These are phyloP conservation scores for Pogonognathellus flavescens DNA, from an alignment of 1,140 invertebrate species.

Conservation along the genomic window DNA sequence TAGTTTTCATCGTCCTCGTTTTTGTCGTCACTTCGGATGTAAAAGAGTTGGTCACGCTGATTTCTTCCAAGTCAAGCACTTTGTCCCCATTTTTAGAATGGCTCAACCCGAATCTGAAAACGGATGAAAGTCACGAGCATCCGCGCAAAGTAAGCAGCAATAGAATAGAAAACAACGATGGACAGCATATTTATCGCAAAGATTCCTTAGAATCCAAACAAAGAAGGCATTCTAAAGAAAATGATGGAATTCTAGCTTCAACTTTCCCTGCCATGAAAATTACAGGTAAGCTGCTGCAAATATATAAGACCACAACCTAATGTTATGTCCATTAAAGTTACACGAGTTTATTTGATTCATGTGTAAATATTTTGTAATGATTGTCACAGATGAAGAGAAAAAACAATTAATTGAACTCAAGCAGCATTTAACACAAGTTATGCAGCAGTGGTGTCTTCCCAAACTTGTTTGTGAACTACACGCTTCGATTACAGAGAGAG, in stretches of 20 bases:
- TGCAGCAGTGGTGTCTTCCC: constrained; percentile 75
- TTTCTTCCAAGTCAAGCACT: constrained; percentile 30
- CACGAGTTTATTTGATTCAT: too few relatives aligned
- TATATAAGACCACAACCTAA: too few relatives aligned
- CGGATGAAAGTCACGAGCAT: not conserved
- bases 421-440: constrained; percentile 57
- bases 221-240: constrained; percentile 1
- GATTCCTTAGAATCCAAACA: not conserved
- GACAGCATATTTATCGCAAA: not conserved
- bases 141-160: not conserved
- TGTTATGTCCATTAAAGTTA: too few relatives aligned
- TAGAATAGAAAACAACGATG: constrained; percentile 26
- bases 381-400: constrained; percentile 61
- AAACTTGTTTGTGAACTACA: constrained; percentile 84
- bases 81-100: constrained; percentile 54
- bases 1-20: constrained; percentile 56
- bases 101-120: constrained; percentile 31
- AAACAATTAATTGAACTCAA: constrained; percentile 57
- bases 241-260: not conserved
- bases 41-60: constrained; percentile 57
- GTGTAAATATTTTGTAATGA: not conserved
- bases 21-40: constrained; percentile 62
- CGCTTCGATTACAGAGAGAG: constrained; percentile 75
- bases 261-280: constrained; percentile 29
- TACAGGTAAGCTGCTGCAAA: not conserved